A percentile compares a stretch with the other conserved stretches of the same genome.
These are phyloP conservation scores for Ciona savignyi DNA, from an alignment of 23 tunicate genomes.

Conservation along the genomic window DNA sequence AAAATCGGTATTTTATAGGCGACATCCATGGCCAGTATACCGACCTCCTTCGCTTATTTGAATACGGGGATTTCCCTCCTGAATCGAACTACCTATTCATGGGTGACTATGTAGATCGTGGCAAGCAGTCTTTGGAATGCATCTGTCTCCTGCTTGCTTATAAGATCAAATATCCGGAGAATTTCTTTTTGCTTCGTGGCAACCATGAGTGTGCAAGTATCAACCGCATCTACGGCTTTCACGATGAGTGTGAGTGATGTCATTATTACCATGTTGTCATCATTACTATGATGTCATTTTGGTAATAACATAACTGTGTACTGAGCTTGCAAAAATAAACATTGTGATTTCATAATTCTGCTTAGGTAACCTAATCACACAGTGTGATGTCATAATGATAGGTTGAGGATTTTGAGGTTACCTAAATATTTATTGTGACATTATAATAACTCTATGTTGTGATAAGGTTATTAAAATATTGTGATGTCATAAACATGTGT, in stretches of 20 bases:
- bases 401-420: no score
- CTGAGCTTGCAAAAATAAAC: background rate
- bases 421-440: no score
- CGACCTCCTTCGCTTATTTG: constrained; percentile 83
- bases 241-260: constrained; percentile 88
- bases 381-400: background rate
- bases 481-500: no score
- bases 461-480: no score
- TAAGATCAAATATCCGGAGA: constrained; percentile 98
- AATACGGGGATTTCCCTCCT: constrained; percentile 99
- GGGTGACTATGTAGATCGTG: constrained; percentile 98
- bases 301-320: background rate
- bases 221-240: constrained; percentile 97
- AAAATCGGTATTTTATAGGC: constrained; percentile 47
- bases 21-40: constrained; percentile 97
- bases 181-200: constrained; percentile 96
- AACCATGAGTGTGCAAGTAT: constrained; percentile 99
- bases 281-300: background rate
- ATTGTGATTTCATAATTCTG: background rate
- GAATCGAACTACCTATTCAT: constrained; percentile 95
- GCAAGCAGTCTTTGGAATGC: constrained; percentile 98
- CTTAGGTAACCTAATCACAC: background rate
- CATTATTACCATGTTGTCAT: background rate
- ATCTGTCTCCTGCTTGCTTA: constrained; percentile 95
- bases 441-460: no score